Conservation (phyloP, 2,888 invertebrate species). For the Cartodere bifasciata region DNA sequence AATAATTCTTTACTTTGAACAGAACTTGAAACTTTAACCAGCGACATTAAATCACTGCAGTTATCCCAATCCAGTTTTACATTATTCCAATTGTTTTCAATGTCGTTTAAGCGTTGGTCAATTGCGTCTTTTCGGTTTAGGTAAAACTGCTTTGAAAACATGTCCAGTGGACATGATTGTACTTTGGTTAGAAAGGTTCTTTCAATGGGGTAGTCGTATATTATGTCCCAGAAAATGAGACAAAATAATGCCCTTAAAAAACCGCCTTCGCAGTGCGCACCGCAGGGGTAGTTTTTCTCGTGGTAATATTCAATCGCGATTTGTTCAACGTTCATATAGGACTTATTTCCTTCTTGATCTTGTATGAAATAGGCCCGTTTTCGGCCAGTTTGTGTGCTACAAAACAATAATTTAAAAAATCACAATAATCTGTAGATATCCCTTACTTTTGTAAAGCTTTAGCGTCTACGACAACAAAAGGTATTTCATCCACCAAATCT, state of each 20-base stretch:
- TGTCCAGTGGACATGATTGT: conserved; percentile 61
- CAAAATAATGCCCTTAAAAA: conserved; percentile 23
- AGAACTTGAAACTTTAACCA: conserved; percentile 14
- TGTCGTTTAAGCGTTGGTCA: conserved; percentile 38
- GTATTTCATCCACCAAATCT: conserved; percentile 17
- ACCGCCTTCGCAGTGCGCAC: conserved; percentile 31
- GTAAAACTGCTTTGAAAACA: conserved; percentile 55
- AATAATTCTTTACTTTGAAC: conserved; percentile 26
- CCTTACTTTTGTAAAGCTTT: conserved; percentile 17
- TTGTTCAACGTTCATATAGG: conserved; percentile 42
- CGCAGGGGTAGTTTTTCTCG: conserved; percentile 36
- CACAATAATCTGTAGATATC: neutral
- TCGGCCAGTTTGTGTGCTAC: conserved; percentile 22
- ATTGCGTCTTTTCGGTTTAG: conserved; percentile 45
- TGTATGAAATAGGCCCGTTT: conserved; percentile 26
- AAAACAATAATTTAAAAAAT: conserved; percentile 8
- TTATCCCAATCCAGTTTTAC: conserved; percentile 39
- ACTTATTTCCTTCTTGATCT: conserved; percentile 26
- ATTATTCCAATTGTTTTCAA: conserved; percentile 30
- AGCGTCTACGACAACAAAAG: conserved; percentile 16
- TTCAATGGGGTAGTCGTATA: conserved; percentile 44
- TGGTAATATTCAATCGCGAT: conserved; percentile 41
- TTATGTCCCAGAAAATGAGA: conserved; percentile 64
- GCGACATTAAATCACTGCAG: conserved; percentile 25
- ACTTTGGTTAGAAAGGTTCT: conserved; percentile 49